These are phyloP conservation scores for Echinarachnius parma DNA, from an alignment of 53 echinoderm and acorn worm species.

Conservation along the genomic window DNA sequence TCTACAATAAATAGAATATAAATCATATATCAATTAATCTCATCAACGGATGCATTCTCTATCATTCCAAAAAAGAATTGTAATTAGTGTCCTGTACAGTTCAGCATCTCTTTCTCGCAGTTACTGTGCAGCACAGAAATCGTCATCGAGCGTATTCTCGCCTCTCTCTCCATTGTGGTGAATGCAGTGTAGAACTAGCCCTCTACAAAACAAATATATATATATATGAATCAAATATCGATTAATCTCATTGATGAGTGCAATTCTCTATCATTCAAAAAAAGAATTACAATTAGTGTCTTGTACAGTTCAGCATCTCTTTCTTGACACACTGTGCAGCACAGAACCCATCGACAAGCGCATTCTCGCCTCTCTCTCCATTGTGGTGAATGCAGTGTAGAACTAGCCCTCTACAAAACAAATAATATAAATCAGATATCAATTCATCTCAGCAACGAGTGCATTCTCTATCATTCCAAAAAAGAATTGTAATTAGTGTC, in stretches of 20 bases:
- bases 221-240: not conserved
- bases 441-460: too few species aligned
- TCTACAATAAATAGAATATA: conserved; percentile 23
- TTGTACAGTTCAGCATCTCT: conserved; percentile 67
- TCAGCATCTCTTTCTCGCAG: conserved; percentile 56
- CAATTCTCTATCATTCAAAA: too few species aligned
- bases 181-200: conserved; percentile 52
- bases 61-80: conserved; percentile 49
- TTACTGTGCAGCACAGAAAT: conserved; percentile 65
- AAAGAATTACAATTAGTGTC: conserved; percentile 46
- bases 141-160: conserved; percentile 70
- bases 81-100: conserved; percentile 59
- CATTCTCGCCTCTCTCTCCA: conserved; percentile 68
- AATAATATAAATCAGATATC: not conserved
- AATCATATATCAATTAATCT: not conserved
- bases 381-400: conserved; percentile 60
- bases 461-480: too few species aligned
- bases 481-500: conserved; percentile 46
- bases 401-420: conserved; percentile 44
- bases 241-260: too few species aligned
- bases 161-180: conserved; percentile 73
- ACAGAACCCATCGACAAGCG: conserved; percentile 77
- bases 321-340: conserved; percentile 57
- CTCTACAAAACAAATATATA: conserved; percentile 26
- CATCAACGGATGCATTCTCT: too few species aligned